Conservation (phyloP, 1,140 invertebrate genomes). For the Tenebrio molitor region DNA sequence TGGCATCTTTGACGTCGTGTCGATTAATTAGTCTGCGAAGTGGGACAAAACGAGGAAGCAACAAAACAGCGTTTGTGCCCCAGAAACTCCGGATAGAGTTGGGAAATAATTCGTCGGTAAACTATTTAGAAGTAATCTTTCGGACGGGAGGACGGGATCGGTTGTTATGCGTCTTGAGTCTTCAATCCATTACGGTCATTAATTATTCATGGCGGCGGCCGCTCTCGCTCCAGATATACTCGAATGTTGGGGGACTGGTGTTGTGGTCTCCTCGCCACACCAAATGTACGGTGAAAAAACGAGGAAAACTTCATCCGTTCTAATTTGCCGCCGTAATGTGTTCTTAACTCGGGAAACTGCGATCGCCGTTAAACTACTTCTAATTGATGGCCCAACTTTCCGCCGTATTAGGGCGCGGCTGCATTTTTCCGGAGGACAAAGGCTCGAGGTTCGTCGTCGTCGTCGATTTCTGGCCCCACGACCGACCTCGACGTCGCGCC, state of each 20-base stretch:
- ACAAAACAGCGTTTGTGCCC: conserved; percentile 35
- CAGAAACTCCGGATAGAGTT: conserved; percentile 12
- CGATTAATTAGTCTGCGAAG: conserved; percentile 27
- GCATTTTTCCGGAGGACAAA: conserved; percentile 16
- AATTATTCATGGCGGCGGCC: conserved; percentile 47
- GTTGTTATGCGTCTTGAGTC: conserved; percentile 50
- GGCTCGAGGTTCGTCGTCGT: too few species aligned
- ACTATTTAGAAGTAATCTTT: conserved; percentile 51
- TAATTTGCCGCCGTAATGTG: conserved; percentile 22
- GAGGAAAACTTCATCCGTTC: conserved; percentile 12
- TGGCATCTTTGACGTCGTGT: conserved; percentile 12
- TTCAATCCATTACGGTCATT: conserved; percentile 51
- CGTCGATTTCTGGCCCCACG: too few species aligned
- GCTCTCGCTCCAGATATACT: conserved; percentile 40
- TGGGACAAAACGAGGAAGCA: conserved; percentile 21
- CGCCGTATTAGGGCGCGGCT: conserved; percentile 24
- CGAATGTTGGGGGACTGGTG: conserved; percentile 31
- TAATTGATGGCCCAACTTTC: conserved; percentile 37
- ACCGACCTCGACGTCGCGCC: background rate
- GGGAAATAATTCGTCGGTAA: conserved; percentile 44
- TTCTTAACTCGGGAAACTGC: conserved; percentile 12
- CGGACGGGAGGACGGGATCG: conserved; percentile 31
- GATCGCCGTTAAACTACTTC: conserved; percentile 35
- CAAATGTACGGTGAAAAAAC: conserved; percentile 21
- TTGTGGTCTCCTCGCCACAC: conserved; percentile 9